phyloP scores from a whole-genome alignment of 1,140 invertebrate species.

The Drosophila mojavensis region DNA sequence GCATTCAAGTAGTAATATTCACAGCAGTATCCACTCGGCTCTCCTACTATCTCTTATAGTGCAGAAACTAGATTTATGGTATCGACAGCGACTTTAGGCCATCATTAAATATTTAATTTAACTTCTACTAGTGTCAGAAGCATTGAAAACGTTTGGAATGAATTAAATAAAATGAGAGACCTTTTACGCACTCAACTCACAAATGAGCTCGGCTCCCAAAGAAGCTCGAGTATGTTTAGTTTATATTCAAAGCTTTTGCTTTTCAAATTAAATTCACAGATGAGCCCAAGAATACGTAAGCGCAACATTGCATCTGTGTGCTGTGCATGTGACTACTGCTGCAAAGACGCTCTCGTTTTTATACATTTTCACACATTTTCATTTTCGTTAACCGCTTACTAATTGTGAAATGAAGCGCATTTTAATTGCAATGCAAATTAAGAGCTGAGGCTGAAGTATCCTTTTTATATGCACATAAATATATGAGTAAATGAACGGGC shows the following conservation, averaged over 20 bases:
- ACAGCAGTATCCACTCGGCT: too few species aligned
- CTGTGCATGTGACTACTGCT: conserved; percentile 14
- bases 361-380: conserved; percentile 50
- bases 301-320: neutral
- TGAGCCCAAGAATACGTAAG: conserved; percentile 16
- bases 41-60: too few species aligned
- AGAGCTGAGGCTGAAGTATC: neutral
- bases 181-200: conserved; percentile 51
- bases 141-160: neutral
- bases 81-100: too few species aligned
- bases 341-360: conserved; percentile 29
- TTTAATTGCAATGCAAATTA: conserved; percentile 24
- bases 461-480: neutral
- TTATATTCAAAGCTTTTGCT: conserved; percentile 18
- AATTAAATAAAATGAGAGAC: neutral
- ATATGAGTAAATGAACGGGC: conserved; percentile 2
- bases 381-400: conserved; percentile 51
- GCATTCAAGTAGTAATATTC: too few species aligned
- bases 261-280: conserved; percentile 55
- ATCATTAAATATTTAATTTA: too few species aligned
- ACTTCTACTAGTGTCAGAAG: neutral
- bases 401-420: conserved; percentile 51
- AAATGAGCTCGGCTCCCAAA: conserved; percentile 57
- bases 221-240: conserved; percentile 45
- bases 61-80: too few species aligned